Evolutionary conservation across 2,888 invertebrate genomes (phyloP).

Genomic region (Agonopterix arenella): DNA sequence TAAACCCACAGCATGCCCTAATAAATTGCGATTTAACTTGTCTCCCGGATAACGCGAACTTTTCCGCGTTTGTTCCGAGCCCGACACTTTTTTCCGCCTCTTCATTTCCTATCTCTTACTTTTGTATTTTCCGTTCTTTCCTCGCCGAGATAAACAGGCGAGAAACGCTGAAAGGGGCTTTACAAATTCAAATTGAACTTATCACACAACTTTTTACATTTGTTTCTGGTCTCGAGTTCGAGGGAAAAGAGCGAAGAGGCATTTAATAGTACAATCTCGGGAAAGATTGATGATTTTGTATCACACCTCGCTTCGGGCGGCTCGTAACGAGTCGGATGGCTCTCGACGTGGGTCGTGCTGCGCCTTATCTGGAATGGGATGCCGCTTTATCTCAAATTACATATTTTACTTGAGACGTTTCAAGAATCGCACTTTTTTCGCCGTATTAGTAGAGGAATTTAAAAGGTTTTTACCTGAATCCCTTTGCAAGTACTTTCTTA

Average conservation of each 20-base stretch:
- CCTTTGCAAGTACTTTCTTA: neutral
- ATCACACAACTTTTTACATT: conserved; percentile 78
- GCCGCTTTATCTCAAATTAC: conserved; percentile 75
- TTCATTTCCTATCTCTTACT: conserved; percentile 78
- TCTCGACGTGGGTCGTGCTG: conserved; percentile 72
- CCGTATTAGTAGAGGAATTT: conserved; percentile 35
- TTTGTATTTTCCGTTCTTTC: conserved; percentile 75
- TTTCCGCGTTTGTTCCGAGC: conserved; percentile 73
- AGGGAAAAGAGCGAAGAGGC: conserved; percentile 73
- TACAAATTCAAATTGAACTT: conserved; percentile 78
- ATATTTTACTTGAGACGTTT: conserved; percentile 72
- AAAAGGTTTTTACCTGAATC: conserved; percentile 11
- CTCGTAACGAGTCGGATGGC: conserved; percentile 72
- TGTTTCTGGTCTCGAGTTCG: conserved; percentile 75
- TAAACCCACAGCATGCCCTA: conserved; percentile 67
- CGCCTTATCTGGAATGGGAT: conserved; percentile 73
- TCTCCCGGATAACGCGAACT: conserved; percentile 76
- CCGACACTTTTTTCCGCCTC: conserved; percentile 77
- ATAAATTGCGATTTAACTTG: conserved; percentile 77
- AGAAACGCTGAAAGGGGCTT: conserved; percentile 76
- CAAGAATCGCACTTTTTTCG: conserved; percentile 52
- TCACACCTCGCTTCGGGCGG: conserved; percentile 76
- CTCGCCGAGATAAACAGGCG: conserved; percentile 74
- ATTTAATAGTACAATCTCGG: conserved; percentile 77
- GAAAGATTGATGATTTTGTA: conserved; percentile 77